phyloP scores from a whole-genome alignment of 2,888 invertebrate species.

The Halictus quadricinctus region DNA sequence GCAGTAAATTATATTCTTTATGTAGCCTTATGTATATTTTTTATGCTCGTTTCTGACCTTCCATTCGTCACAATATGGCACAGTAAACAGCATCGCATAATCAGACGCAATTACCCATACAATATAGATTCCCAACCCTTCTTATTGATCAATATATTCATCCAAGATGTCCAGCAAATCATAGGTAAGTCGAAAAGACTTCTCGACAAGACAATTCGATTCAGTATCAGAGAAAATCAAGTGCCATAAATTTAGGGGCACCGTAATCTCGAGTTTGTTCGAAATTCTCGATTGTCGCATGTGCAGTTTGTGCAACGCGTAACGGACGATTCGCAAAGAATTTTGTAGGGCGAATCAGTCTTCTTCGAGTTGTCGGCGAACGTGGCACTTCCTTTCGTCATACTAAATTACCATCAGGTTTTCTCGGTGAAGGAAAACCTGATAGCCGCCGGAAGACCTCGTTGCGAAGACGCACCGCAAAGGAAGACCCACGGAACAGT shows the following conservation, averaged over 20 bases:
- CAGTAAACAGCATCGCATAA: background rate
- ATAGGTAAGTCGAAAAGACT: too few relatives aligned
- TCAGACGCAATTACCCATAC: background rate
- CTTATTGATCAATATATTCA: background rate
- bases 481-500: constrained; percentile 21
- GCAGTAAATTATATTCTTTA: too few relatives aligned
- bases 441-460: background rate
- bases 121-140: background rate
- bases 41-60: background rate
- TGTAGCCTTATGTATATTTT: too few relatives aligned
- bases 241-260: background rate
- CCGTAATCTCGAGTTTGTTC: background rate
- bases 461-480: background rate
- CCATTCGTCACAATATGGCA: background rate
- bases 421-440: background rate
- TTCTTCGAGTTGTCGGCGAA: background rate
- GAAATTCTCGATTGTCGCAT: too few relatives aligned
- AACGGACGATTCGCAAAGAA: too few relatives aligned
- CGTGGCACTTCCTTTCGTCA: background rate
- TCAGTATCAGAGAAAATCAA: background rate
- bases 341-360: too few relatives aligned
- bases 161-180: background rate
- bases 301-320: too few relatives aligned
- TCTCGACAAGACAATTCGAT: background rate
- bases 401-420: background rate